Evolutionary conservation across 2,888 invertebrate genomes (phyloP).

Genomic region (Microctonus aethiopoides): DNA sequence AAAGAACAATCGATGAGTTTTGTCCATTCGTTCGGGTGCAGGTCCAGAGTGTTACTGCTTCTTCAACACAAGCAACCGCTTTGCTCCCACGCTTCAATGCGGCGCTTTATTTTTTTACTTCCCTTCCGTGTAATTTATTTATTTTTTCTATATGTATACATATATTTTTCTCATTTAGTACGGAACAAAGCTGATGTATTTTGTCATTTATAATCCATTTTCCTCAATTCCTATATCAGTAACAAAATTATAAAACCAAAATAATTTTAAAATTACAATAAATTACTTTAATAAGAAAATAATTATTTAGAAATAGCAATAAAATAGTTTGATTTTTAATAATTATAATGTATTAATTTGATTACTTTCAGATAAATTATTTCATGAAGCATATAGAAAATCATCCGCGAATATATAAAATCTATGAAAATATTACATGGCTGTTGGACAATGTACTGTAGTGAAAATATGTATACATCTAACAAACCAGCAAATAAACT

Average conservation of each 20-base stretch:
- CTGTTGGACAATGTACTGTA: too few relatives aligned
- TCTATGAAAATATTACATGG: neutral
- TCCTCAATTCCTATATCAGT: neutral
- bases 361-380: too few relatives aligned
- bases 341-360: too few relatives aligned
- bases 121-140: slow-evolving; percentile 7
- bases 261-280: too few relatives aligned
- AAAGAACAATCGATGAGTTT: slow-evolving; percentile 3
- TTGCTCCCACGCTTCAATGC: slow-evolving; percentile 13
- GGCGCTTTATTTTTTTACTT: neutral
- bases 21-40: slow-evolving; percentile 38
- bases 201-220: slow-evolving; percentile 33
- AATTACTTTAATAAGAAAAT: too few relatives aligned
- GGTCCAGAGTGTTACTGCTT: slow-evolving; percentile 39
- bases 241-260: too few relatives aligned
- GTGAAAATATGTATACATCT: too few relatives aligned
- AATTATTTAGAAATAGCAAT: too few relatives aligned
- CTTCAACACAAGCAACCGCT: slow-evolving; percentile 14
- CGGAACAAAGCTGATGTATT: neutral
- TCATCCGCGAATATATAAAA: too few relatives aligned
- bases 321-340: too few relatives aligned
- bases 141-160: too few relatives aligned
- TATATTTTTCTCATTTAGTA: neutral
- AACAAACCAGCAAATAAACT: neutral
- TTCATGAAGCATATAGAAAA: too few relatives aligned